Percentiles rank a stretch among this genome's conserved stretches.
Conservation (phyloP, 2,113 vertebrate species). For the Enhydra lutris region DNA sequence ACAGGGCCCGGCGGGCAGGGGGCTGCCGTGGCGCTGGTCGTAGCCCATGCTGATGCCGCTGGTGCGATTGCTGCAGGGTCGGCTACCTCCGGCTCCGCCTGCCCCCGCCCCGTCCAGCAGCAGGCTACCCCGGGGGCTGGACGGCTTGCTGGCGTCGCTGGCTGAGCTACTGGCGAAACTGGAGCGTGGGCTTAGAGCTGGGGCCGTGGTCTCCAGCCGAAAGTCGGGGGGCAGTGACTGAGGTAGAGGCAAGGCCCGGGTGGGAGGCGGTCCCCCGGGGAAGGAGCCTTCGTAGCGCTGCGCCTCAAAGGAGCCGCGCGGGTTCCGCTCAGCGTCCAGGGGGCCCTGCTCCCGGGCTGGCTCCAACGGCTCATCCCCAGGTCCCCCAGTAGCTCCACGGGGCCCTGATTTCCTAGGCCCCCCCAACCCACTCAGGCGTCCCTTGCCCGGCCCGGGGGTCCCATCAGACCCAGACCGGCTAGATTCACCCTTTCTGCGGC, state of each 20-base stretch:
- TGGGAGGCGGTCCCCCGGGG: conserved; percentile 76
- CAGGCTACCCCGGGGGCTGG: conserved; percentile 76
- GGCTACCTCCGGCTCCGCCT: conserved; percentile 68
- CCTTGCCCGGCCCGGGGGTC: conserved; percentile 66
- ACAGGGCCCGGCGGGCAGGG: conserved; percentile 80
- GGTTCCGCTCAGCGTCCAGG: conserved; percentile 68
- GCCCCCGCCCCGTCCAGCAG: conserved; percentile 79
- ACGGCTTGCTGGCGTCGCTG: conserved; percentile 88
- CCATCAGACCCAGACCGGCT: conserved; percentile 79
- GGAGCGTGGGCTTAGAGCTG: conserved; percentile 85
- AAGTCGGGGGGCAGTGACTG: conserved; percentile 74
- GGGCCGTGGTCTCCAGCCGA: conserved; percentile 75
- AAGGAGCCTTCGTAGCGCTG: conserved; percentile 73
- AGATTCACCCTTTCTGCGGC: conserved; percentile 88
- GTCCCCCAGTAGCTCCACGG: conserved; percentile 74
- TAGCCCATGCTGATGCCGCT: conserved; percentile 92
- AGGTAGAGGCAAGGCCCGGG: conserved; percentile 87
- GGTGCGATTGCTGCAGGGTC: conserved; percentile 90
- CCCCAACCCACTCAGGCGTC: conserved; percentile 76
- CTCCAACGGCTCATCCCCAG: conserved; percentile 72
- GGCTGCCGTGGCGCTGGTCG: conserved; percentile 82
- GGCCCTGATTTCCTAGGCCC: conserved; percentile 71
- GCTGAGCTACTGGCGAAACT: conserved; percentile 89
- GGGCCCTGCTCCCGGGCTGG: conserved; percentile 81
- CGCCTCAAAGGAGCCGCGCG: conserved; percentile 72